Percentiles rank a stretch among this genome's conserved stretches.
phyloP scores from a whole-genome alignment of 2,797 vertebrate species.

The Dendrocincla fuliginosa region DNA sequence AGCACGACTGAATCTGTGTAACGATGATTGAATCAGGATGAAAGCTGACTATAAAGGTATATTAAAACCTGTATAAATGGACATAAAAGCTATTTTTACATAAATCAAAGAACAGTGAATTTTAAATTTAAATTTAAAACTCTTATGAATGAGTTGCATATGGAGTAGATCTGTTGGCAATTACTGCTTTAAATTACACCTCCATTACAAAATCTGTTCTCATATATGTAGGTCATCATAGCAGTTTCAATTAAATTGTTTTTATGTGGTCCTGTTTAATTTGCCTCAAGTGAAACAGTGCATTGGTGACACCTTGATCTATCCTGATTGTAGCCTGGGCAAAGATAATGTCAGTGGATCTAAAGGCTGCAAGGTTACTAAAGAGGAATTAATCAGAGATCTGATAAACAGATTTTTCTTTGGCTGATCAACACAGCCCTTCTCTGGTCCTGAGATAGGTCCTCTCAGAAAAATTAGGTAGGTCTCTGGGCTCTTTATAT shows the following conservation, averaged over 20 bases:
- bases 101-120: neutral
- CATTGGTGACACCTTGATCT: neutral
- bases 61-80: neutral
- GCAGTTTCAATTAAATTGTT: neutral
- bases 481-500: neutral
- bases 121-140: neutral
- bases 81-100: neutral
- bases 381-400: neutral
- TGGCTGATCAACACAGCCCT: neutral
- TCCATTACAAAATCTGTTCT: neutral
- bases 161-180: neutral
- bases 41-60: neutral
- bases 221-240: fast-evolving
- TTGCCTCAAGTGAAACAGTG: neutral
- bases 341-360: neutral
- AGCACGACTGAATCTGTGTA: neutral
- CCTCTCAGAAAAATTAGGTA: neutral
- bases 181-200: neutral
- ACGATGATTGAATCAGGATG: neutral
- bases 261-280: neutral
- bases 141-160: neutral
- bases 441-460: neutral
- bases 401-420: neutral
- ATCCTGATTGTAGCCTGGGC: neutral
- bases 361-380: neutral